Evolutionary conservation across 2,888 invertebrate genomes (phyloP).

Genomic region (Stramonita haemastoma): DNA sequence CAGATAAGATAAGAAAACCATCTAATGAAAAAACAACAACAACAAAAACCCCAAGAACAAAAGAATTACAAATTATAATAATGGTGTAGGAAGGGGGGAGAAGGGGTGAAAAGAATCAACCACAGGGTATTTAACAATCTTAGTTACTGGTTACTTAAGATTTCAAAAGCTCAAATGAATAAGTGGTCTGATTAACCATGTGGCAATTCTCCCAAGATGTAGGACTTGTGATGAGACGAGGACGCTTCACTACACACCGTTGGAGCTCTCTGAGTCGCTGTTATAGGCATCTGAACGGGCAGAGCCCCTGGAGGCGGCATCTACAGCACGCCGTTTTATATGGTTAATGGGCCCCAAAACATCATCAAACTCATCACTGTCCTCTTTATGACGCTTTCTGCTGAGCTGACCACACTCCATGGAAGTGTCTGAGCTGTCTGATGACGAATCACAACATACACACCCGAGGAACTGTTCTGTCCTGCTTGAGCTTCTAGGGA

Average conservation of each 20-base stretch:
- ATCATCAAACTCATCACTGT: not conserved
- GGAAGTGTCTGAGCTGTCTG: not conserved
- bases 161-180: not conserved
- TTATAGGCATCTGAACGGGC: not conserved
- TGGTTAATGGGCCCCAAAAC: not conserved
- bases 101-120: no score
- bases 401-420: not conserved
- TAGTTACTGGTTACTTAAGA: not conserved
- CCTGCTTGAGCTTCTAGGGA: not conserved
- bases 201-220: no score
- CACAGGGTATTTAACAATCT: not conserved
- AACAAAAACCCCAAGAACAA: no score
- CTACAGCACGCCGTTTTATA: not conserved
- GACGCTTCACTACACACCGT: not conserved
- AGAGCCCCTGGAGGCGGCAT: not conserved
- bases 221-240: not conserved
- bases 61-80: no score
- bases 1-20: no score
- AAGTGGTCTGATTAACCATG: no score
- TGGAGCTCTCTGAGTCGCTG: not conserved
- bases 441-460: not conserved
- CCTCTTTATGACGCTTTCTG: not conserved
- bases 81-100: no score
- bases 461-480: not conserved
- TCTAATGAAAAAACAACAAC: no score